phyloP scores from a whole-genome alignment of 2,888 invertebrate genomes.

The Rotaria socialis region DNA sequence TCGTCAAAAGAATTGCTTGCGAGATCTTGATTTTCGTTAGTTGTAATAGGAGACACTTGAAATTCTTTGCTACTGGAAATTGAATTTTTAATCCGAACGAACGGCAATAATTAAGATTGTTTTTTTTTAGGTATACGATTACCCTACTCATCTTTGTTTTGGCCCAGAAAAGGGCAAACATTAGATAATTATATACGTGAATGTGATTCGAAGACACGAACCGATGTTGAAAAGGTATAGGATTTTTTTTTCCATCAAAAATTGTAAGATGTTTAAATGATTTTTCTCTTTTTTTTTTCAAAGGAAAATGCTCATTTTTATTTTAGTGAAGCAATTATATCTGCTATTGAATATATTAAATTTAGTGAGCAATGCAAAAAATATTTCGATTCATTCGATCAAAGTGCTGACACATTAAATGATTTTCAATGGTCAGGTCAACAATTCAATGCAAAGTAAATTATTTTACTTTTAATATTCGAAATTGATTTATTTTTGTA shows the following conservation, averaged over 20 bases:
- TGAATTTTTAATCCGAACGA: no score
- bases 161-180: background rate
- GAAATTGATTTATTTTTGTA: background rate
- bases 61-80: no score
- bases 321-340: slow-evolving; percentile 76
- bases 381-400: slow-evolving; percentile 12
- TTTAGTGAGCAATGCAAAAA: slow-evolving; percentile 49
- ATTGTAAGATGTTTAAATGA: no score
- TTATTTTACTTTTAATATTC: no score
- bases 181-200: slow-evolving; percentile 21
- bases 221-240: slow-evolving; percentile 10
- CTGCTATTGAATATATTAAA: slow-evolving; percentile 69
- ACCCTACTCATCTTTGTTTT: background rate
- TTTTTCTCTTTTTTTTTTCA: background rate
- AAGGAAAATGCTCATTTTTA: slow-evolving; percentile 80
- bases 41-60: no score
- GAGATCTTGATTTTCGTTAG: no score
- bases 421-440: background rate
- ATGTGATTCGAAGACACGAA: slow-evolving; percentile 2
- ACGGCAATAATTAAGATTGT: no score
- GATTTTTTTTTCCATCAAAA: no score
- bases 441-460: background rate
- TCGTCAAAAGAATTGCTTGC: no score
- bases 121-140: background rate
- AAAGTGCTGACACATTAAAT: background rate